Evolutionary conservation across 2,113 vertebrate genomes (phyloP).

Genomic region (Shinisaurus crocodilurus): DNA sequence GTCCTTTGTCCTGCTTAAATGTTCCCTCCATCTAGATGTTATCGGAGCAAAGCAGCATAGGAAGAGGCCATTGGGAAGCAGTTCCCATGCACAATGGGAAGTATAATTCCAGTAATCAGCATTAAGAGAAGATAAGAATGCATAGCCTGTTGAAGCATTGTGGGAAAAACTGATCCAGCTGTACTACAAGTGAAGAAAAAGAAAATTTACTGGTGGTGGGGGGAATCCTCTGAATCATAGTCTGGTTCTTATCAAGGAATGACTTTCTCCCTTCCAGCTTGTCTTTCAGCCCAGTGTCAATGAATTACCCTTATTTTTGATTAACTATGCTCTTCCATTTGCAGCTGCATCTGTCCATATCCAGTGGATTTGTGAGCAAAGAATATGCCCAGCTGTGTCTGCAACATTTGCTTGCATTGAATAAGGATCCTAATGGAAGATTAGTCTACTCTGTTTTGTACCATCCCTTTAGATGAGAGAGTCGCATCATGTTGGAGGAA

Average conservation of each 20-base stretch:
- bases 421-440: background rate
- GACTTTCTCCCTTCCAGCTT: background rate
- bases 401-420: constrained; percentile 28
- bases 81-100: background rate
- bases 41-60: background rate
- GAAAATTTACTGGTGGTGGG: constrained; percentile 33
- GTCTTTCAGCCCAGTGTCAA: constrained; percentile 35
- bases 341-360: constrained; percentile 50
- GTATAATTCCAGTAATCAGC: background rate
- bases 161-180: background rate
- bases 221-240: constrained; percentile 9
- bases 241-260: constrained; percentile 58
- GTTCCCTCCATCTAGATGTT: background rate
- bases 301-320: constrained; percentile 51
- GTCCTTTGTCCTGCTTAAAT: background rate
- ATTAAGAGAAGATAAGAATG: background rate
- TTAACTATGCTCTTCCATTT: constrained; percentile 46
- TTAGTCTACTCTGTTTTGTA: background rate
- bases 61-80: background rate
- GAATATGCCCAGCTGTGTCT: constrained; percentile 33
- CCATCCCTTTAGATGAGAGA: constrained; percentile 4
- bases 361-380: background rate
- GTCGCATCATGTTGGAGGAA: too few species aligned
- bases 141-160: background rate
- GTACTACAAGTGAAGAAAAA: constrained; percentile 21